Conservation (phyloP, 2,888 invertebrate genomes). For the Pocota personata region DNA sequence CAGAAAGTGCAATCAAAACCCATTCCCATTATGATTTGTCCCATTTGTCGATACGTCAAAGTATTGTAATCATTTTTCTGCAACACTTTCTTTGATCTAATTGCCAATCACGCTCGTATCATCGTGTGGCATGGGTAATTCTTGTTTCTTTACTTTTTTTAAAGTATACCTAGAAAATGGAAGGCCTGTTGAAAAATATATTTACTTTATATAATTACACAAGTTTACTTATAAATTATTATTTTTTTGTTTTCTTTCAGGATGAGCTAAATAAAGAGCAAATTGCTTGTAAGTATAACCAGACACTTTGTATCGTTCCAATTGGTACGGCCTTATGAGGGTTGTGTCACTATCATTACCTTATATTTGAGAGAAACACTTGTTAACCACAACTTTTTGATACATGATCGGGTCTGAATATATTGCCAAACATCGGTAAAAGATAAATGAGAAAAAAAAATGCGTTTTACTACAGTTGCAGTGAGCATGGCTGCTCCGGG, state of each 20-base stretch:
- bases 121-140: background rate
- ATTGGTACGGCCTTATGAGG: conserved; percentile 12
- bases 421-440: conserved; percentile 23
- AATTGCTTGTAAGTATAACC: conserved; percentile 87
- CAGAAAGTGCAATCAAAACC: background rate
- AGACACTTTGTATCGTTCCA: background rate
- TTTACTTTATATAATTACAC: too few relatives aligned
- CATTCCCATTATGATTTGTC: background rate
- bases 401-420: conserved; percentile 35
- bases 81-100: background rate
- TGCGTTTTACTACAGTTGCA: background rate
- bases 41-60: background rate
- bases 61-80: background rate
- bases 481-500: background rate
- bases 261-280: conserved; percentile 92
- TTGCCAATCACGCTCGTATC: background rate
- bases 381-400: conserved; percentile 47
- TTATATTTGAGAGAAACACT: conserved; percentile 27
- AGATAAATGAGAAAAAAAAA: background rate
- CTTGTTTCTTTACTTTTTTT: too few relatives aligned
- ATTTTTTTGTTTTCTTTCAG: conserved; percentile 83
- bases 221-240: background rate
- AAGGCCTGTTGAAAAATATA: too few relatives aligned
- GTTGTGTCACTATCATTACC: conserved; percentile 10
- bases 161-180: too few relatives aligned